phyloP scores from a whole-genome alignment of 2,797 vertebrate species.

The Neoniphon sammara region DNA sequence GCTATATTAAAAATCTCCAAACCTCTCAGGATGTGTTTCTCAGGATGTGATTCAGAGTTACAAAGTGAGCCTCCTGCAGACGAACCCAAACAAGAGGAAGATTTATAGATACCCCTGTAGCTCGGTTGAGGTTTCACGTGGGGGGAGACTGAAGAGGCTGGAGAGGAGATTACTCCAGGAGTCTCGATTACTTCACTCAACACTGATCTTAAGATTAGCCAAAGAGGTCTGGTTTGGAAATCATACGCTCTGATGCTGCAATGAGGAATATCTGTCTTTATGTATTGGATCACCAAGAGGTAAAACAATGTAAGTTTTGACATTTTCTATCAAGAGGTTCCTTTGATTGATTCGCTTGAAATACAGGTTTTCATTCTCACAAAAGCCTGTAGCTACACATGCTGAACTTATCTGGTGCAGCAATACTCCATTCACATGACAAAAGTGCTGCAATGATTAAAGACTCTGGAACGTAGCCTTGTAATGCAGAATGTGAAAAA shows the following conservation, averaged over 20 bases:
- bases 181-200: constrained; percentile 57
- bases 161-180: constrained; percentile 50
- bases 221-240: constrained; percentile 63
- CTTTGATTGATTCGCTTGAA: constrained; percentile 26
- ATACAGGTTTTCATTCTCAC: not conserved
- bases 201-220: constrained; percentile 66
- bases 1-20: constrained; percentile 52
- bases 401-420: constrained; percentile 4
- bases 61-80: constrained; percentile 56
- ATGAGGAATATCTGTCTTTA: constrained; percentile 7
- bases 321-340: constrained; percentile 34
- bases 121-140: constrained; percentile 55
- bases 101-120: constrained; percentile 65
- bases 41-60: constrained; percentile 57
- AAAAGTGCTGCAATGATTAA: constrained; percentile 4
- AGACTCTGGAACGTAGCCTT: not conserved
- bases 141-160: constrained; percentile 47
- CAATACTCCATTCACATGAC: constrained; percentile 3
- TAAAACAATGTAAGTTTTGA: constrained; percentile 16
- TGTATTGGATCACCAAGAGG: constrained; percentile 30
- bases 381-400: constrained; percentile 20
- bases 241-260: constrained; percentile 8
- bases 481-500: not conserved
- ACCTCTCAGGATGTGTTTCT: constrained; percentile 57
- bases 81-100: constrained; percentile 76